A percentile compares a stretch with the other conserved stretches of the same genome.
Evolutionary conservation across 2,888 invertebrate genomes (phyloP).

Genomic region (Habroteleia sp.): DNA sequence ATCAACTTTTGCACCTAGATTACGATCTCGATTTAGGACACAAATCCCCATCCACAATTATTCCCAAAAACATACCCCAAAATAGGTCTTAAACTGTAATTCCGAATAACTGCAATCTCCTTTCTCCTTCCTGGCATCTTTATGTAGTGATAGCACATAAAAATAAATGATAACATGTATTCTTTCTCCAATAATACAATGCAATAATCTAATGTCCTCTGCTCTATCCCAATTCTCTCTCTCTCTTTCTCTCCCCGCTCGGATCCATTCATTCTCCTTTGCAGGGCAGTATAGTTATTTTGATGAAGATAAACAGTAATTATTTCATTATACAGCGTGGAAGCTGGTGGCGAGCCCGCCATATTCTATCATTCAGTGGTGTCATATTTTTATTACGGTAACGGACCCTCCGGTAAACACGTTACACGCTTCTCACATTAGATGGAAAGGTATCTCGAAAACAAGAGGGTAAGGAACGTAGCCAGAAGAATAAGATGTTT

Average conservation of each 20-base stretch:
- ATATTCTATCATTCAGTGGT: conserved; percentile 61
- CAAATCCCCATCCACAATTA: too few species aligned
- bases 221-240: conserved; percentile 1
- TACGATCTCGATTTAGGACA: too few species aligned
- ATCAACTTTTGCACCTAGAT: too few species aligned
- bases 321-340: conserved; percentile 33
- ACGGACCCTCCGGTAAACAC: conserved; percentile 57
- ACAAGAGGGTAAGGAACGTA: conserved; percentile 38
- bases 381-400: conserved; percentile 64
- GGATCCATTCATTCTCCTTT: conserved; percentile 10
- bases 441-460: conserved; percentile 55
- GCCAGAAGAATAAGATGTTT: conserved; percentile 55
- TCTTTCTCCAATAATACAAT: too few species aligned
- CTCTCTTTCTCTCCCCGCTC: too few species aligned
- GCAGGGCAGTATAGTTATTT: background rate
- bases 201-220: too few species aligned
- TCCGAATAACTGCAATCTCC: too few species aligned
- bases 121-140: too few species aligned
- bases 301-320: conserved; percentile 42
- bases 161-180: too few species aligned
- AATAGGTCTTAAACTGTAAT: too few species aligned
- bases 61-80: too few species aligned
- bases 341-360: conserved; percentile 5
- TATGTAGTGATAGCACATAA: too few species aligned
- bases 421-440: conserved; percentile 66